Evolutionary conservation across 30 jellyfish, hydroid and myxozoan species (phyloP), one percentile per base, ranked within the genome.

Genomic region (Pseudorhiza aurosa): DNA sequence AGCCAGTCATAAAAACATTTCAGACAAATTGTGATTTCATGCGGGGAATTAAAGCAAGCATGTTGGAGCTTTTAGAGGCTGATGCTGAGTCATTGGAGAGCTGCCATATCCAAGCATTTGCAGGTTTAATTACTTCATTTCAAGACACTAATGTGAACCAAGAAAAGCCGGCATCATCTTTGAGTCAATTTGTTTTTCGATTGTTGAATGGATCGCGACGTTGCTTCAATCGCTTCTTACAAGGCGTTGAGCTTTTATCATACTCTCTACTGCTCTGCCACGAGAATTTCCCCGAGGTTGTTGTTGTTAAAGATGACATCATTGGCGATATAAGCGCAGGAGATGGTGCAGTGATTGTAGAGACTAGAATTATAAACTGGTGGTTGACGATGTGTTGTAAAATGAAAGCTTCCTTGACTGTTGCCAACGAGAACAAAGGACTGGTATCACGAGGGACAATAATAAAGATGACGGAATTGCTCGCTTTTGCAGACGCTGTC

Each of bases 31-130:
- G 24, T 4, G 25, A 14, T 11, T 28, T 64, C 10, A 36, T 24
- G 10, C 26, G 1, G 0, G 26, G 6, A 5, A 45, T 80, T 22
- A 46, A 53, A 24, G 2, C 1, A 12, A 29, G 73, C 2, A 18
- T 80, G 15, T 12, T 65, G 0, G 56, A 15, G 17, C 59, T 80
- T 1, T 58, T 80, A 2, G 21, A 18, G 3, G 9, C 39, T 18
- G 78, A 80, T 22, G 32, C 50, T 9, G 4, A 19, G 33, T 11
- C 37, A 10, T 39, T 80, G 68, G 84, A 80, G 33, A 49, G 51
- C 1, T 80, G 65, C 30, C 91, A 80, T 24, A 18, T 80, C 40
- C 83, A 65, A 27, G 78, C 78, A 8, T 24, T 80, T 1, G 83
- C 91, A 9, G 71, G 85, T 46, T 47, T 80, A 36, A 62, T 50